These are phyloP conservation scores for Philonicus albiceps DNA, from an alignment of 2,888 invertebrate genomes.

Conservation along the genomic window DNA sequence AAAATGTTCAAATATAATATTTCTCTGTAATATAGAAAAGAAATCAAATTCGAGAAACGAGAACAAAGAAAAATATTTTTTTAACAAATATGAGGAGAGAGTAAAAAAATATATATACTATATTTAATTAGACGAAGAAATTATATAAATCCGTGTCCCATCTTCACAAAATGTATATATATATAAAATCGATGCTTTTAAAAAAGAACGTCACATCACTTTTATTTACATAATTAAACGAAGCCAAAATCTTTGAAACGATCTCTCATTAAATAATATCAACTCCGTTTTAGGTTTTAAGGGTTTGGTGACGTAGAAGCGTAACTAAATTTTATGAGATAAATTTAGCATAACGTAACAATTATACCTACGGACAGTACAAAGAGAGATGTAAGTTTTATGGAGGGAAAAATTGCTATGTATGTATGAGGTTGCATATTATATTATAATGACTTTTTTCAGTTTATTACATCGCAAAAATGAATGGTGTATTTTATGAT, in stretches of 20 bases:
- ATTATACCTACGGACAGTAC: neutral
- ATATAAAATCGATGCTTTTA: neutral
- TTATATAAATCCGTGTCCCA: neutral
- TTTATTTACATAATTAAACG: neutral
- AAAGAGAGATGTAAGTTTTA: neutral
- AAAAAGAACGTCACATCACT: neutral
- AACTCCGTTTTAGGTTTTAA: neutral
- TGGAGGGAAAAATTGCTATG: neutral
- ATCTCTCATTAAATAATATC: neutral
- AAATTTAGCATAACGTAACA: neutral
- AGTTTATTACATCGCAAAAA: neutral
- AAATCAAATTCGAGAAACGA: neutral
- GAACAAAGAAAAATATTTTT: neutral
- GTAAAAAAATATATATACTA: neutral
- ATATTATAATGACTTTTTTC: neutral
- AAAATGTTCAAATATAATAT: neutral
- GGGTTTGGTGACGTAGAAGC: neutral
- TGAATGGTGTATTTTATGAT: neutral
- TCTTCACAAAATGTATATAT: neutral
- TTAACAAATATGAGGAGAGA: neutral
- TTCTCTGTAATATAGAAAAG: neutral
- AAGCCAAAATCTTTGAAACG: neutral
- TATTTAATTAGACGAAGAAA: neutral
- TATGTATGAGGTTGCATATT: neutral
- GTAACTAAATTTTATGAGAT: neutral